Evolutionary conservation across 2,888 invertebrate species (phyloP).

Genomic region (Meghimatium bilineatum): DNA sequence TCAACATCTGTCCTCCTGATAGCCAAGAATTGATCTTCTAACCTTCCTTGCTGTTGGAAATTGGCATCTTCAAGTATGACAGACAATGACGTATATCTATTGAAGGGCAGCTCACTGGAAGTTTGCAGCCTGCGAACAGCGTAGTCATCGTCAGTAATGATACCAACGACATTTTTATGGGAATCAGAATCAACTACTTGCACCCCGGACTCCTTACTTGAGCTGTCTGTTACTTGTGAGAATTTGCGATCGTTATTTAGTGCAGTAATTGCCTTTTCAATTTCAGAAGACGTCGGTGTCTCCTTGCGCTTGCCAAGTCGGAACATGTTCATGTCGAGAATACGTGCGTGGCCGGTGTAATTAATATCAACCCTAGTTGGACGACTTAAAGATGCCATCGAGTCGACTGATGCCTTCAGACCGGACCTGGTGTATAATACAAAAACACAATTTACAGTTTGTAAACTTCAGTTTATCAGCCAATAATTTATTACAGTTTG

Average conservation of each 20-base stretch:
- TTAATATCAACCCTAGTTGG: not conserved
- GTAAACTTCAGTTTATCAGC: too few species aligned
- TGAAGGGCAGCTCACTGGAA: not conserved
- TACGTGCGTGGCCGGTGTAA: not conserved
- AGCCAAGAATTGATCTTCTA: not conserved
- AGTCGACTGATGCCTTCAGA: not conserved
- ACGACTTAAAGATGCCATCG: not conserved
- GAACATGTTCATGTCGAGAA: not conserved
- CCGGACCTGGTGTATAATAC: too few species aligned
- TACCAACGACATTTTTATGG: not conserved
- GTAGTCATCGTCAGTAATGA: slow-evolving; percentile 15
- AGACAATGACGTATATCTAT: slow-evolving; percentile 15
- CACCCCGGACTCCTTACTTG: too few species aligned
- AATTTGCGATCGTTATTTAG: not conserved
- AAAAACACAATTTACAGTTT: too few species aligned
- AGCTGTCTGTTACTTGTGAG: too few species aligned
- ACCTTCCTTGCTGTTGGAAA: too few species aligned
- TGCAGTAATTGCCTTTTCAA: not conserved
- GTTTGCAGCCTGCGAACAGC: not conserved
- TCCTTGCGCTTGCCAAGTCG: not conserved
- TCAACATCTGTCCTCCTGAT: not conserved
- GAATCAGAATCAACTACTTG: not conserved
- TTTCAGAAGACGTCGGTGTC: too few species aligned
- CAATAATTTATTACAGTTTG: too few species aligned
- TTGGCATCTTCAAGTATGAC: not conserved